Evolutionary conservation across 1,140 invertebrate genomes (phyloP).

Genomic region (Hycleus phaleratus): DNA sequence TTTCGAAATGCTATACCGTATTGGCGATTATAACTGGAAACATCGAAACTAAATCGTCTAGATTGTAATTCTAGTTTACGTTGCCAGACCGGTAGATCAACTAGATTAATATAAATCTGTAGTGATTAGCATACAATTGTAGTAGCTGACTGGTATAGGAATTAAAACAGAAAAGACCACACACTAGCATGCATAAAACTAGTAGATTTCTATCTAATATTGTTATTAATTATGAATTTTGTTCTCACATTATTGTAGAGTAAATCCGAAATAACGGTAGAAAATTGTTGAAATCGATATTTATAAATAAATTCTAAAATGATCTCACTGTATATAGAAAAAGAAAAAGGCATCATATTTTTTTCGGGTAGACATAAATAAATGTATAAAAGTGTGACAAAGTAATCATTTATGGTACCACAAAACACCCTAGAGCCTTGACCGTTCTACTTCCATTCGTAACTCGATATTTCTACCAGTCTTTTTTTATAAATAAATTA

Average conservation of each 20-base stretch:
- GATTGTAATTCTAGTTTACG: no score
- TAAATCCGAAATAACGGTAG: not conserved
- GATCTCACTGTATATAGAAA: not conserved
- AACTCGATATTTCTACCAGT: not conserved
- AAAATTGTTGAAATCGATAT: not conserved
- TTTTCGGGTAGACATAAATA: not conserved
- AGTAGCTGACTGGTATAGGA: not conserved
- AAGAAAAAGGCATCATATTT: not conserved
- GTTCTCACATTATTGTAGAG: no score
- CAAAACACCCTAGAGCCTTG: slow-evolving; percentile 1
- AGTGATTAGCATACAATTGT: not conserved
- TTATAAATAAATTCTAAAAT: not conserved
- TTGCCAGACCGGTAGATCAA: no score
- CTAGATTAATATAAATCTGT: not conserved
- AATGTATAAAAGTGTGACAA: slow-evolving; percentile 1
- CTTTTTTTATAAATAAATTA: no score
- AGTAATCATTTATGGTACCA: not conserved
- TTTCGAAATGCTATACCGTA: no score
- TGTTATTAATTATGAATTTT: no score
- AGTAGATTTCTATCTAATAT: no score
- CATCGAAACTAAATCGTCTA: no score
- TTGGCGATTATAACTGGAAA: no score
- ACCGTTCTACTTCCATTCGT: slow-evolving; percentile 3
- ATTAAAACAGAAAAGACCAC: not conserved
- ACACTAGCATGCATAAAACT: no score